Percentiles rank a stretch among this genome's conserved stretches.
phyloP scores from a whole-genome alignment of 2,797 vertebrate genomes.

The Eulemur coronatus region DNA sequence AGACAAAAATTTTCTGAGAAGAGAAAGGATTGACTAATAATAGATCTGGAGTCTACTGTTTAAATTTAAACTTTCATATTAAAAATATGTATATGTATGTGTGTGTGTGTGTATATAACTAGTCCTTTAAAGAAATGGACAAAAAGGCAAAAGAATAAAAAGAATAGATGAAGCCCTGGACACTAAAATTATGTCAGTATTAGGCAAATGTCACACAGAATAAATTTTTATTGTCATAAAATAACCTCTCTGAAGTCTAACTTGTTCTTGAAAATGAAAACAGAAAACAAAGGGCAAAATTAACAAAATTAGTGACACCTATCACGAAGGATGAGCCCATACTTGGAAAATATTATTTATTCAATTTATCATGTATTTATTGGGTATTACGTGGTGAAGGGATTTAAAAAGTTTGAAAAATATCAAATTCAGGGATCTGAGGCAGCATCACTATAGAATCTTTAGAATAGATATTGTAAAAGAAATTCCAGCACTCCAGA shows the following conservation, averaged over 20 bases:
- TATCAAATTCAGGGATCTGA: neutral
- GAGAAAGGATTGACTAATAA: neutral
- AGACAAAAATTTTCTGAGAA: neutral
- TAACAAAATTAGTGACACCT: neutral
- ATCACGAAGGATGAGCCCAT: neutral
- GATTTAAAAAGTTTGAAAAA: neutral
- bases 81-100: neutral
- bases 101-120: neutral
- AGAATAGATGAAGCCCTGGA: neutral
- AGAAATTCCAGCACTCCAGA: neutral
- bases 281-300: neutral
- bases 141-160: neutral
- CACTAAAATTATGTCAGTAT: neutral
- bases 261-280: constrained; percentile 33
- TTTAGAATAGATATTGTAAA: neutral
- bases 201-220: neutral
- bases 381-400: neutral
- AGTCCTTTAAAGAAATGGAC: neutral
- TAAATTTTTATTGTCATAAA: neutral
- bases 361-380: neutral
- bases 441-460: neutral
- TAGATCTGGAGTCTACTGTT: neutral
- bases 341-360: neutral
- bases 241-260: constrained; percentile 30
- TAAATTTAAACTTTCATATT: neutral